Evolutionary conservation across 2,113 vertebrate genomes (phyloP), one percentile per base, ranked within the genome.

Genomic region (Ornithorhynchus anatinus): DNA sequence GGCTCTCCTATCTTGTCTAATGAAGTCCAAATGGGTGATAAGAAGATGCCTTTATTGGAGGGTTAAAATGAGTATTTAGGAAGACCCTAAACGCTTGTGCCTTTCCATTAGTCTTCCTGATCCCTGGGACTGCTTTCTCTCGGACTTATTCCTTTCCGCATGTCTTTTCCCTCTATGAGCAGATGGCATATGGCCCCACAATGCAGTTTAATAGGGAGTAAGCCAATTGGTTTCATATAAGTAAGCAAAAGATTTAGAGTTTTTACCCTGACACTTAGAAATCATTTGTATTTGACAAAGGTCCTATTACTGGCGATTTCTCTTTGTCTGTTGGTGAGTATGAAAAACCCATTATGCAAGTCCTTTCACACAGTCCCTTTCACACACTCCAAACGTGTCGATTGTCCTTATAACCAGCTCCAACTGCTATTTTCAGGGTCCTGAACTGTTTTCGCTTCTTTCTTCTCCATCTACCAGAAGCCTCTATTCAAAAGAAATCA

Each of bases 201-300:
- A n/a, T 51, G 43, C 11, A 67, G 75, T 67, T 52, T 43, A 73
- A 68, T 73, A 3, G 3, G 75, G 65, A 51, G 33, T 61, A 51
- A 85, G 51, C 70, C 86, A 92, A 90, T 81, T 89, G 79, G 67
- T 72, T 67, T 0, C 74, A 72, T 84, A 73, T 77, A 72, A 87
- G 35, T 31, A 67, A 43, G 43, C 13, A 16, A 59, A 84, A 84
- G 84, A 89, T 89, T 80, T 86, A 79, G 88, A 76, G 75, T 62
- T 84, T 88, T 81, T 78, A 57, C n/a, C n/a, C n/a, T n/a, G n/a
- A n/a, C n/a, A n/a, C n/a, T n/a, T n/a, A n/a, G n/a, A n/a, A n/a
- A n/a, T n/a, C n/a, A n/a, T n/a, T n/a, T n/a, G n/a, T n/a, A n/a
- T n/a, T n/a, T n/a, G n/a, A n/a, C n/a, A n/a, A n/a, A n/a, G n/a